Conservation (phyloP, 64 coral and sea anemone genomes). For the Dendronephthya gigantea region DNA sequence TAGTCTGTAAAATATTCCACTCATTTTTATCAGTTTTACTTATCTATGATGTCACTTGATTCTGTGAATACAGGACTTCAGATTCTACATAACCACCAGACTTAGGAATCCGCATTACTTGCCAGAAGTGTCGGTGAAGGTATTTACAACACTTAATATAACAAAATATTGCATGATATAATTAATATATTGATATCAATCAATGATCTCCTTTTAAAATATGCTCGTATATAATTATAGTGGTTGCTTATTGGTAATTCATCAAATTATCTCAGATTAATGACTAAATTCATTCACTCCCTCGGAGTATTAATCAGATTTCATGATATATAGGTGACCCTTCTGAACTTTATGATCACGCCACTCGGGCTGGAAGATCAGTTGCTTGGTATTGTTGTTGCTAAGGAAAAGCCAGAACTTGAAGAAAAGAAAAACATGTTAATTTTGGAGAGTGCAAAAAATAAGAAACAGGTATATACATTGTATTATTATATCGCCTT, state of each 20-base stretch:
- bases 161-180: too few relatives aligned
- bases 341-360: constrained; percentile 98
- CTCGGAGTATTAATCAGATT: too few relatives aligned
- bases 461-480: constrained; percentile 97
- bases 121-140: constrained; percentile 90
- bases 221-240: too few relatives aligned
- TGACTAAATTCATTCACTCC: too few relatives aligned
- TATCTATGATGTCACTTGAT: background rate
- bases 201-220: too few relatives aligned
- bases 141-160: constrained; percentile 6
- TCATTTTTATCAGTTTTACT: background rate
- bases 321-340: constrained; percentile 47
- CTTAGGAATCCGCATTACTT: constrained; percentile 91
- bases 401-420: constrained; percentile 98
- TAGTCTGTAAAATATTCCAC: too few relatives aligned
- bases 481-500: too few relatives aligned
- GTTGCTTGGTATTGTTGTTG: constrained; percentile 82
- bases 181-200: too few relatives aligned
- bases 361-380: constrained; percentile 83
- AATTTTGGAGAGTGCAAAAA: constrained; percentile 81
- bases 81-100: constrained; percentile 83
- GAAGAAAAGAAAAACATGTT: constrained; percentile 92
- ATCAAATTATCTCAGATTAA: too few relatives aligned
- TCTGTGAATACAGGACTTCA: constrained; percentile 54
- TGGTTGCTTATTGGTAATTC: too few relatives aligned